These are phyloP conservation scores for Sardinella longiceps DNA, from an alignment of 2,797 vertebrate species.

Conservation along the genomic window DNA sequence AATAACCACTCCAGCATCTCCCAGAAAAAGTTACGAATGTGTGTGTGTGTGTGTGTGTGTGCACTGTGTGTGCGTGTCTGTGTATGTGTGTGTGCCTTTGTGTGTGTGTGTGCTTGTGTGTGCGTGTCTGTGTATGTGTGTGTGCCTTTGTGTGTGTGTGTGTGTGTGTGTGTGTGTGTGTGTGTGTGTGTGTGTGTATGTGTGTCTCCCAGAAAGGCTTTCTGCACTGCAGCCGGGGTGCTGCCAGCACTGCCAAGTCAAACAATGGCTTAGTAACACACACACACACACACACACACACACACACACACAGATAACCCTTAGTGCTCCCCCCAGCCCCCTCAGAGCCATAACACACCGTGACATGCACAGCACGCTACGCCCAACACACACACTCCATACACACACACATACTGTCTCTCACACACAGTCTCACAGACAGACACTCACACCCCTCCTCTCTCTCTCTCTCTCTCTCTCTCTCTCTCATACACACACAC, in stretches of 20 bases:
- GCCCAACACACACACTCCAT: conserved; percentile 63
- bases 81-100: too few species aligned
- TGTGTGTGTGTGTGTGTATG: too few species aligned
- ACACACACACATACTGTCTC: conserved; percentile 63
- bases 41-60: too few species aligned
- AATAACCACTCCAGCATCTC: conserved; percentile 88
- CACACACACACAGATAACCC: too few species aligned
- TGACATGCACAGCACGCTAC: conserved; percentile 79
- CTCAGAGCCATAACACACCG: conserved; percentile 82
- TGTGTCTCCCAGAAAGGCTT: conserved; percentile 92
- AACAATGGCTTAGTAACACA: conserved; percentile 96
- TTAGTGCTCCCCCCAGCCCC: conserved; percentile 84
- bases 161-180: too few species aligned
- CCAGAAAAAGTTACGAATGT: too few species aligned
- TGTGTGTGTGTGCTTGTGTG: too few species aligned
- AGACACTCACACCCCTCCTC: background rate
- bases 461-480: too few species aligned
- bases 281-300: too few species aligned
- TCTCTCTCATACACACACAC: background rate
- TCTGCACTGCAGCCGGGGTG: conserved; percentile 89
- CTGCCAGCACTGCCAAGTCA: conserved; percentile 85
- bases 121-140: too few species aligned
- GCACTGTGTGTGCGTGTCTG: too few species aligned
- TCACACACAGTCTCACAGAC: conserved; percentile 63
- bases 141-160: too few species aligned